Evolutionary conservation across 2,888 invertebrate species (phyloP).

Genomic region (Ypsolopha scabrella): DNA sequence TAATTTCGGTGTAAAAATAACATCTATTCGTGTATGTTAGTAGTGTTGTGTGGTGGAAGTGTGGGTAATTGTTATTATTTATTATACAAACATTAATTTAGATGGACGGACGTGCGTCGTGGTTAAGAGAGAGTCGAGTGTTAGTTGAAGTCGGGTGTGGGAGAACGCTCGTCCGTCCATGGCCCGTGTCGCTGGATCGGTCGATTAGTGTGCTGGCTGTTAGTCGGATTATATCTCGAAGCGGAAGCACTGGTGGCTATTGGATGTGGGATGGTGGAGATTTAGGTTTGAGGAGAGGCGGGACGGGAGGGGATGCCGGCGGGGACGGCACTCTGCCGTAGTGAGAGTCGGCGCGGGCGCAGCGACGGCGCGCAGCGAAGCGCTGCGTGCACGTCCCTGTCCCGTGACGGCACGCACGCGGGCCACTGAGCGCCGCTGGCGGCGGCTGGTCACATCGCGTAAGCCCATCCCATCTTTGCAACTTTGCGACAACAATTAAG

Average conservation of each 20-base stretch:
- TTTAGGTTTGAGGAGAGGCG: constrained; percentile 15
- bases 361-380: constrained; percentile 18
- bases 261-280: constrained; percentile 19
- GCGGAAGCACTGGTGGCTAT: constrained; percentile 45
- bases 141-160: not conserved
- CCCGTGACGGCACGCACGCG: constrained; percentile 59
- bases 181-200: constrained; percentile 32
- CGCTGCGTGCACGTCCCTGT: constrained; percentile 30
- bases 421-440: constrained; percentile 51
- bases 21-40: constrained; percentile 68
- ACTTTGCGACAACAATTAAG: constrained; percentile 69
- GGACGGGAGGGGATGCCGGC: constrained; percentile 37
- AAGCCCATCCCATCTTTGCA: constrained; percentile 76
- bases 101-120: constrained; percentile 60
- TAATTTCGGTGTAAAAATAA: constrained; percentile 67
- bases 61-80: constrained; percentile 30
- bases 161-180: constrained; percentile 58
- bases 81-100: constrained; percentile 26
- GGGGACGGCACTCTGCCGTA: constrained; percentile 45
- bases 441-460: constrained; percentile 79
- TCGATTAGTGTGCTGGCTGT: constrained; percentile 6
- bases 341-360: constrained; percentile 61
- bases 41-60: constrained; percentile 64
- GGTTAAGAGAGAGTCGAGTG: constrained; percentile 13
- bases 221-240: constrained; percentile 51